Conservation (phyloP, 2,797 vertebrate species). For the Dromococcyx pavoninus region DNA sequence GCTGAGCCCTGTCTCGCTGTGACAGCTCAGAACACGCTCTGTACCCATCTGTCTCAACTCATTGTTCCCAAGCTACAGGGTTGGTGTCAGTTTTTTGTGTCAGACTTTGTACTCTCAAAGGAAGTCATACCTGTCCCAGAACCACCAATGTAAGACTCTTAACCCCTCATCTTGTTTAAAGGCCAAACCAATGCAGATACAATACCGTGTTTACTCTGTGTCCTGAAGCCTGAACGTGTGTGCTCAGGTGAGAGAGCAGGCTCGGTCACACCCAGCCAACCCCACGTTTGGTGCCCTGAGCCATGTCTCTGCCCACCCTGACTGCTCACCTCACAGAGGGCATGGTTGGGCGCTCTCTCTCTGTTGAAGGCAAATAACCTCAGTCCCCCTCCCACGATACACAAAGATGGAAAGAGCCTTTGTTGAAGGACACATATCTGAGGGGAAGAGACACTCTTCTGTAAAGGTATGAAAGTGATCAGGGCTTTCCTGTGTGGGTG, state of each 20-base stretch:
- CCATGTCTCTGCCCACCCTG: not conserved
- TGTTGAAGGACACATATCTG: not conserved
- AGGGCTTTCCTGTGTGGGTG: not conserved
- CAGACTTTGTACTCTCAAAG: not conserved
- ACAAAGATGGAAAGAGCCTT: not conserved
- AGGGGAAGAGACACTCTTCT: not conserved
- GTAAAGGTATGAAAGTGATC: not conserved
- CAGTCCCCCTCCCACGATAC: not conserved
- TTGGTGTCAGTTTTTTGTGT: no score
- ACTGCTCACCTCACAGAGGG: not conserved
- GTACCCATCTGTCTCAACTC: no score
- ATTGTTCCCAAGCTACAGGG: no score
- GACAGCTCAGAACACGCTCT: no score
- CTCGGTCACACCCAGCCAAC: not conserved
- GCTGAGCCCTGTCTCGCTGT: no score
- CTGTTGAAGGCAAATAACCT: not conserved
- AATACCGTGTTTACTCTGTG: not conserved
- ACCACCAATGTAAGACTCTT: not conserved
- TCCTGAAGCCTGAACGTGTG: not conserved
- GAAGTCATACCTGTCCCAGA: not conserved
- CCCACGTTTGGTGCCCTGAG: rapidly evolving
- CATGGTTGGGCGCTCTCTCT: not conserved
- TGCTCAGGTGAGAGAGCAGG: not conserved
- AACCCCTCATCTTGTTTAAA: not conserved
- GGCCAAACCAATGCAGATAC: not conserved